Percentiles rank a stretch among this genome's conserved stretches.
Evolutionary conservation across 2,888 invertebrate genomes (phyloP).

Genomic region (Melikaiella ostensackeni): DNA sequence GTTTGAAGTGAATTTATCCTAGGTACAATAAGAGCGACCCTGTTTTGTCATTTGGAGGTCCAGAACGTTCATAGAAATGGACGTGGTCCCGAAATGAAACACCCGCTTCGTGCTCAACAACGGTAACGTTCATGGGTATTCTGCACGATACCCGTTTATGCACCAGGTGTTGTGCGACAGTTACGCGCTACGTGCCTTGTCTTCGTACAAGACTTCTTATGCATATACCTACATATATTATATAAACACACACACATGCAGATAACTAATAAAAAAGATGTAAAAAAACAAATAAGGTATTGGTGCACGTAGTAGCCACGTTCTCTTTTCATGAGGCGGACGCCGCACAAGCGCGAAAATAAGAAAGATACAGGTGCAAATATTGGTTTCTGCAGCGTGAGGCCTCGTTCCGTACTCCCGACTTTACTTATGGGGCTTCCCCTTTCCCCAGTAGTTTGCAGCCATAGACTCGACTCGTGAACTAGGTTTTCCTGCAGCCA

Average conservation of each 20-base stretch:
- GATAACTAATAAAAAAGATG: background rate
- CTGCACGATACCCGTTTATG: conserved; percentile 59
- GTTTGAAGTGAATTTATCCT: conserved; percentile 36
- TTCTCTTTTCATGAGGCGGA: conserved; percentile 58
- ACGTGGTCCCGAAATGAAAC: conserved; percentile 51
- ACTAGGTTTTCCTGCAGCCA: conserved; percentile 30
- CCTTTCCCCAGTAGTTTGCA: conserved; percentile 19
- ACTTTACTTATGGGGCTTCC: conserved; percentile 39
- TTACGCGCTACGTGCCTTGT: conserved; percentile 66
- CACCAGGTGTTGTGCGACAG: conserved; percentile 66
- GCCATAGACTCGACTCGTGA: conserved; percentile 28
- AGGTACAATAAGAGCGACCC: conserved; percentile 16
- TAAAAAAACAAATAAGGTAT: background rate
- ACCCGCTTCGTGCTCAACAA: conserved; percentile 50
- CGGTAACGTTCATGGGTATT: conserved; percentile 60
- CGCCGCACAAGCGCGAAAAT: conserved; percentile 42
- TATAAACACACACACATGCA: conserved; percentile 3
- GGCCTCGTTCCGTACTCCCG: conserved; percentile 21
- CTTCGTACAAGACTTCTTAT: conserved; percentile 18
- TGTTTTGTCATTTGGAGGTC: conserved; percentile 35
- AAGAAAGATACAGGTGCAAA: conserved; percentile 39
- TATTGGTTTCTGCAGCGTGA: conserved; percentile 34
- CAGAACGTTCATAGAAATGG: conserved; percentile 44
- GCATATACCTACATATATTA: conserved; percentile 13
- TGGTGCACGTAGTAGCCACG: conserved; percentile 32